These are phyloP conservation scores for Agrotis ipsilon DNA, from an alignment of 2,888 invertebrate genomes.

Conservation along the genomic window DNA sequence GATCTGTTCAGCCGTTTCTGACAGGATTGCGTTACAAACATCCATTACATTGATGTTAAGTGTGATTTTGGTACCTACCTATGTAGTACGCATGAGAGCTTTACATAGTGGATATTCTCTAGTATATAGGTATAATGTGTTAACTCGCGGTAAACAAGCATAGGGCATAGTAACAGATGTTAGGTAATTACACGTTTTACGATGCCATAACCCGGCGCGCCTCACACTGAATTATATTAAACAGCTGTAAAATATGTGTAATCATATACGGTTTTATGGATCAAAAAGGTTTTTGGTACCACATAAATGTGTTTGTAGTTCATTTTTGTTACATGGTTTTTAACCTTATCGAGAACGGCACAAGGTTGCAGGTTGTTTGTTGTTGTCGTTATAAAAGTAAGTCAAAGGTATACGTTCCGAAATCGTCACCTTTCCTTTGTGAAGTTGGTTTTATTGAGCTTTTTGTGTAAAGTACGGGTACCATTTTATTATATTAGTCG, in stretches of 20 bases:
- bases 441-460: conserved; percentile 54
- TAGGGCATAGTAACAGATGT: conserved; percentile 67
- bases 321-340: conserved; percentile 3
- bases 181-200: conserved; percentile 63
- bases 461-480: conserved; percentile 46
- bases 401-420: conserved; percentile 40
- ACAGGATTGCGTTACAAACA: too few relatives aligned
- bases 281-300: conserved; percentile 61
- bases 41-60: too few relatives aligned
- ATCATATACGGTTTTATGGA: conserved; percentile 69
- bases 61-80: too few relatives aligned
- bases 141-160: conserved; percentile 7
- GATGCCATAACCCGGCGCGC: conserved; percentile 62
- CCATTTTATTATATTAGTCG: conserved; percentile 57
- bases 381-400: conserved; percentile 7
- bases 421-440: conserved; percentile 64
- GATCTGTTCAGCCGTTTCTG: too few relatives aligned
- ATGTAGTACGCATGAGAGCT: too few relatives aligned
- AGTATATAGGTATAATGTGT: too few relatives aligned
- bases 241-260: conserved; percentile 72
- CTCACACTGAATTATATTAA: conserved; percentile 74
- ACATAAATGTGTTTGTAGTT: conserved; percentile 32
- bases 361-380: conserved; percentile 18
- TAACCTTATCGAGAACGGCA: rapidly evolving
- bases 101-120: too few relatives aligned